Conservation (phyloP, 2,113 vertebrate genomes). For the Delphinus delphis region DNA sequence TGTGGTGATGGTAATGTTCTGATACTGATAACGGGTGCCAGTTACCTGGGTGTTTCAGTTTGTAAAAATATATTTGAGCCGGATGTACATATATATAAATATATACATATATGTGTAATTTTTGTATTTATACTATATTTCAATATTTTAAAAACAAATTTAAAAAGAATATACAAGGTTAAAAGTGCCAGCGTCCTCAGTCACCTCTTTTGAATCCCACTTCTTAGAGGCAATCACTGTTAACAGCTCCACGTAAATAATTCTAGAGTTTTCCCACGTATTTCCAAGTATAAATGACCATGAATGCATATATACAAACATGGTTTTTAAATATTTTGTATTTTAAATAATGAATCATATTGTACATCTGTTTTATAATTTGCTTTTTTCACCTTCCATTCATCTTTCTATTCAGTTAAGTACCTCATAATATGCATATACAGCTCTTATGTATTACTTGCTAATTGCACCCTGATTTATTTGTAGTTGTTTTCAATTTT, state of each 20-base stretch:
- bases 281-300: background rate
- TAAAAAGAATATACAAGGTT: background rate
- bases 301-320: background rate
- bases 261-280: background rate
- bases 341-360: slow-evolving; percentile 7
- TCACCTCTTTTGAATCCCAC: background rate
- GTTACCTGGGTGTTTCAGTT: background rate
- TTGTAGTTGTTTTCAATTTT: background rate
- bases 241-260: background rate
- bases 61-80: background rate
- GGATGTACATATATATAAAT: background rate
- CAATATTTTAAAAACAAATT: background rate
- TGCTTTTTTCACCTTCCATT: background rate
- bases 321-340: background rate
- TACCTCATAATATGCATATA: background rate
- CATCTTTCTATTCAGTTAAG: slow-evolving; percentile 12
- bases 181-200: background rate
- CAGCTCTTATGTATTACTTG: background rate
- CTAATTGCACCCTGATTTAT: background rate
- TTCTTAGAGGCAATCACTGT: background rate
- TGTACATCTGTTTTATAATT: slow-evolving; percentile 6
- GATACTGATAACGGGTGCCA: background rate
- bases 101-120: background rate
- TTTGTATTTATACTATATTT: background rate
- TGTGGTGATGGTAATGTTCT: background rate